Evolutionary conservation across 2,797 vertebrate species (phyloP).

Genomic region (Pyrocephalus nanus): DNA sequence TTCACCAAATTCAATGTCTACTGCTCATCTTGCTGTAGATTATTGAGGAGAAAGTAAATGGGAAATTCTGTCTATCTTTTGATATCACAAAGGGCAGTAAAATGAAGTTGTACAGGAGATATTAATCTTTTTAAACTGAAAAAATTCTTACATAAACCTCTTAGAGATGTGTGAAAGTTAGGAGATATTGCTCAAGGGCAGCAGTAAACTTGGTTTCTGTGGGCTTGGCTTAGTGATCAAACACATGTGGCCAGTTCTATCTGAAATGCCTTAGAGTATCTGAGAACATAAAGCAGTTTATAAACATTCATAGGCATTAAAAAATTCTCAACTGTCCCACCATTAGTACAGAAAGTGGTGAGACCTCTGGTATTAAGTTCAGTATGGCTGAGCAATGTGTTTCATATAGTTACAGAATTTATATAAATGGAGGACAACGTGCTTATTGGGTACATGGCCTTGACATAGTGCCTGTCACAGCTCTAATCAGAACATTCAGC

Average conservation of each 20-base stretch:
- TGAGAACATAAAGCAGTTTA: not conserved
- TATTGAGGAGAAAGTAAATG: not conserved
- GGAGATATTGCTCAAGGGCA: not conserved
- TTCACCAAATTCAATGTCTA: not conserved
- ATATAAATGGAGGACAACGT: not conserved
- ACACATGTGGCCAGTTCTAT: not conserved
- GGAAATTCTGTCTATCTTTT: not conserved
- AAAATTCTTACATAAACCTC: not conserved
- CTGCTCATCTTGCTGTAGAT: not conserved
- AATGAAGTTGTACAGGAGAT: not conserved
- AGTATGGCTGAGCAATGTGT: not conserved
- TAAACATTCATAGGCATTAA: not conserved
- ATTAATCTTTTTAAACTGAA: not conserved
- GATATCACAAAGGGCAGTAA: not conserved
- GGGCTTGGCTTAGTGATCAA: not conserved
- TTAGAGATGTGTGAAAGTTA: not conserved
- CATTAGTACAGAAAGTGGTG: not conserved
- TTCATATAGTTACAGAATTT: not conserved
- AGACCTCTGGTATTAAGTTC: not conserved
- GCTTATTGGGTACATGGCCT: not conserved
- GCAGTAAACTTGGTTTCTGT: not conserved
- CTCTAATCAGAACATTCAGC: not conserved
- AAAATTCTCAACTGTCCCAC: not conserved
- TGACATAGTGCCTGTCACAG: not conserved
- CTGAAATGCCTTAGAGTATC: not conserved